Base-by-base conservation (phyloP, 1,140 invertebrate species). In the Ditylenchus dipsaci region DNA sequence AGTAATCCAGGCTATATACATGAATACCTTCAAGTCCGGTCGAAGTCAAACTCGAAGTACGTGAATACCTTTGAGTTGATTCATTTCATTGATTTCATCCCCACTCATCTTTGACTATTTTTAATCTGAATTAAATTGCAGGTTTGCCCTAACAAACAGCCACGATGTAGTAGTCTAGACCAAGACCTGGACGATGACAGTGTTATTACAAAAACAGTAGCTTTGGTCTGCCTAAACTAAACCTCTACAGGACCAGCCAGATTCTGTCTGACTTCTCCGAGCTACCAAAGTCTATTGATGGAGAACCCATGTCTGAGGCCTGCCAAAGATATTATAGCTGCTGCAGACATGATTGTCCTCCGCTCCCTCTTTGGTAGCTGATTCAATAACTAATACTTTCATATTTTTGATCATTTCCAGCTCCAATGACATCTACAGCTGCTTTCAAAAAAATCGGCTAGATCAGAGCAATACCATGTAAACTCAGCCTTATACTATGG, bases 261-360 rank as follows among this genome's bases (percentile, higher is more conserved):
- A 65, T 65, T 29, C 63, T 65, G 3, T 65, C 63, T 7, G 63
- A 65, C 3, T 58, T 63, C 27, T 59, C 63, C 7, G 63, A 65
- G 27, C 27, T 65, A 19, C 63, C 63, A 3, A 65, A 38, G 57
- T 65, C 63, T 8, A n/a, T 65, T 7, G 45, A 65, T 38, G 63
- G 57, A n/a, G 63, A 65, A 65, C 33, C 63, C 1, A 19, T 65
- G 42, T 1, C n/a, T 65, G 33, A 5, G 33, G 3, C 33, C 11
- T 29, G 17, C 61, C n/a, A 65, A 29, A 19, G n/a, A 56, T 59
- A 65, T n/a, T n/a, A n/a, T n/a, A n/a, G 3, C 33, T 49, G 3
- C 21, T 49, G 17, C 27, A 7, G 3, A 1, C 38, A 29, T 19
- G 57, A 65, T 7, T 29, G 26, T 19, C 63, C 63, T 64, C 63